Evolutionary conservation across 2,797 vertebrate species (phyloP).

Genomic region (Lepidocolaptes lacrymiger): DNA sequence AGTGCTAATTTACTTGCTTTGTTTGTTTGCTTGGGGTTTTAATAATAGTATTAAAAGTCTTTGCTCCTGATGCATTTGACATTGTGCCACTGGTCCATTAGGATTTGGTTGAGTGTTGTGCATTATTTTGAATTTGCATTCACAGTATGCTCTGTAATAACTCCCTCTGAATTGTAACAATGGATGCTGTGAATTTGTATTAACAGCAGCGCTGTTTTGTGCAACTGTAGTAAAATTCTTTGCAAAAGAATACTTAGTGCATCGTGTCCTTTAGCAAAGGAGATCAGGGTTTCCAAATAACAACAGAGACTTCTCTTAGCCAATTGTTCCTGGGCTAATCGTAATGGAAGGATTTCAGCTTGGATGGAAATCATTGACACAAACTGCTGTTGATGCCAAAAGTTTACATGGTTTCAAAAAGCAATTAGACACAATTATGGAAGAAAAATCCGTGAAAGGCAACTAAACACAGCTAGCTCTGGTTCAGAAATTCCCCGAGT

Average conservation of each 20-base stretch:
- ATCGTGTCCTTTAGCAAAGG: neutral
- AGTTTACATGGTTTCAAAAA: conserved; percentile 34
- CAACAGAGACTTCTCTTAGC: neutral
- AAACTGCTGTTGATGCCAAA: conserved; percentile 2
- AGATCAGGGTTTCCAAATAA: conserved; percentile 22
- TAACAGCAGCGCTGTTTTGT: conserved; percentile 8
- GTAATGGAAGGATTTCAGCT: conserved; percentile 4
- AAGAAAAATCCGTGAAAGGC: conserved; percentile 16
- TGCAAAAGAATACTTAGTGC: neutral
- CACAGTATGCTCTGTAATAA: conserved; percentile 58
- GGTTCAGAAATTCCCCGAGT: neutral
- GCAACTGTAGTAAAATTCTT: conserved; percentile 8
- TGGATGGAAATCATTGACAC: conserved; percentile 34
- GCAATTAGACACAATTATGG: conserved; percentile 26
- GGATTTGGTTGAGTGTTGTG: conserved; percentile 43
- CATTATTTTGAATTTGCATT: conserved; percentile 67
- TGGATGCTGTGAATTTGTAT: conserved; percentile 60
- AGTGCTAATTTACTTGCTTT: conserved; percentile 37
- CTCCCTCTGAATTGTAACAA: conserved; percentile 47
- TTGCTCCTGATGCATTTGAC: conserved; percentile 48
- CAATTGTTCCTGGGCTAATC: conserved; percentile 17
- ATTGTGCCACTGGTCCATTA: conserved; percentile 45
- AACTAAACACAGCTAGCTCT: neutral
- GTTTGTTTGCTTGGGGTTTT: conserved; percentile 41
- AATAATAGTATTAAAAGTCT: conserved; percentile 45